A percentile compares a stretch with the other conserved stretches of the same genome.
Conservation (phyloP, 2,888 invertebrate species). For the Dicranocentrus wangi region DNA sequence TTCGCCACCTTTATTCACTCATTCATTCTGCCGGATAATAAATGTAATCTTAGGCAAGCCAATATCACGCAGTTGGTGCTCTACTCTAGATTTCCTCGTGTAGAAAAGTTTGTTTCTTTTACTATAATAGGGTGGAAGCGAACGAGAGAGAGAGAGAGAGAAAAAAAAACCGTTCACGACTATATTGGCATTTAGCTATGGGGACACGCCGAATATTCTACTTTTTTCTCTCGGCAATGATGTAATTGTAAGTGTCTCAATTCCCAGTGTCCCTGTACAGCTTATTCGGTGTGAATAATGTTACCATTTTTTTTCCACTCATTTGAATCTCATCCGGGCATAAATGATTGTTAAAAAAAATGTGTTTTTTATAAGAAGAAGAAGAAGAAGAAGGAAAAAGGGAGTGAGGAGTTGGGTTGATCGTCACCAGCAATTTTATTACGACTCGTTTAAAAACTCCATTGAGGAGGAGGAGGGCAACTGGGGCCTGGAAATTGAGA, state of each 20-base stretch:
- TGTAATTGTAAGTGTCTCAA: conserved; percentile 60
- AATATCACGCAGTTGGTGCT: conserved; percentile 39
- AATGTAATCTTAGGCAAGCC: conserved; percentile 52
- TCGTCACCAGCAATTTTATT: conserved; percentile 54
- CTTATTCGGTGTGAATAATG: conserved; percentile 7
- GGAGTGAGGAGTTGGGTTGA: conserved; percentile 14
- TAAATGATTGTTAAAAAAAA: conserved; percentile 54
- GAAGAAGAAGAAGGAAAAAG: conserved; percentile 6
- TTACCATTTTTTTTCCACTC: conserved; percentile 22
- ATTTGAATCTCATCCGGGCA: conserved; percentile 62
- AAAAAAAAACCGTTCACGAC: background rate
- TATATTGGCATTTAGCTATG: conserved; percentile 32
- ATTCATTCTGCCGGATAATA: conserved; percentile 60
- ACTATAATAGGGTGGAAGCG: too few species aligned
- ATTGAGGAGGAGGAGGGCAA: conserved; percentile 27
- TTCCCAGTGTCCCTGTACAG: conserved; percentile 49
- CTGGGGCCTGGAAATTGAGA: conserved; percentile 42
- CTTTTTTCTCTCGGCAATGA: conserved; percentile 34
- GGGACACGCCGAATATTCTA: conserved; percentile 23
- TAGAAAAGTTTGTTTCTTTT: conserved; percentile 28
- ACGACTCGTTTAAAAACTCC: conserved; percentile 39
- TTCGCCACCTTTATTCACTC: conserved; percentile 60
- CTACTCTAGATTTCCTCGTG: conserved; percentile 13
- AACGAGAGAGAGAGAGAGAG: background rate
- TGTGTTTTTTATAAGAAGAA: background rate